These are phyloP conservation scores for Squalus acanthias DNA, from an alignment of 2,797 vertebrate species.

Conservation along the genomic window DNA sequence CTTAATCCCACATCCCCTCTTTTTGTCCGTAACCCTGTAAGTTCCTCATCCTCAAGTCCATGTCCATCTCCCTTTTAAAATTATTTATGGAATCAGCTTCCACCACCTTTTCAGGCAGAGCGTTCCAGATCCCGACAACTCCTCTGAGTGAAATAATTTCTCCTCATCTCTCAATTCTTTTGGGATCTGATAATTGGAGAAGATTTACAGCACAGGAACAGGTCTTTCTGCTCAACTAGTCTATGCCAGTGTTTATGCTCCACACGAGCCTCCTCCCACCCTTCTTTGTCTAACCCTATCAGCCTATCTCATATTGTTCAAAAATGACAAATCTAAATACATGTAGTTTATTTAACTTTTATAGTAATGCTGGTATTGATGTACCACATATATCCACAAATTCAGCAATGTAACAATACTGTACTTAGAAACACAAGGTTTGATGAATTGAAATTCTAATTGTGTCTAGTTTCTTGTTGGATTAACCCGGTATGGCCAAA, in stretches of 20 bases:
- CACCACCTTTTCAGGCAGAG: too few relatives aligned
- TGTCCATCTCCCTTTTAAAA: too few relatives aligned
- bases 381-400: background rate
- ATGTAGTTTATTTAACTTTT: background rate
- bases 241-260: background rate
- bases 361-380: background rate
- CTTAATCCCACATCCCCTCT: too few relatives aligned
- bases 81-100: too few relatives aligned
- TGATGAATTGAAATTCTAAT: background rate
- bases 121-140: too few relatives aligned
- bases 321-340: background rate
- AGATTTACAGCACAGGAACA: too few relatives aligned
- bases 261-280: background rate
- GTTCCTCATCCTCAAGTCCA: too few relatives aligned
- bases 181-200: too few relatives aligned
- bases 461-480: background rate
- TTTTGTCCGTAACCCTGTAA: too few relatives aligned
- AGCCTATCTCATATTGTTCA: background rate
- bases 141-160: too few relatives aligned
- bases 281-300: background rate
- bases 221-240: background rate
- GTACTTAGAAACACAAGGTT: background rate
- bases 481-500: background rate
- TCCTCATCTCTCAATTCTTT: too few relatives aligned
- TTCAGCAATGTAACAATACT: background rate